Evolutionary conservation across 2,888 invertebrate species (phyloP), one percentile per base, ranked within the genome.

Genomic region (Nasonia oneida): DNA sequence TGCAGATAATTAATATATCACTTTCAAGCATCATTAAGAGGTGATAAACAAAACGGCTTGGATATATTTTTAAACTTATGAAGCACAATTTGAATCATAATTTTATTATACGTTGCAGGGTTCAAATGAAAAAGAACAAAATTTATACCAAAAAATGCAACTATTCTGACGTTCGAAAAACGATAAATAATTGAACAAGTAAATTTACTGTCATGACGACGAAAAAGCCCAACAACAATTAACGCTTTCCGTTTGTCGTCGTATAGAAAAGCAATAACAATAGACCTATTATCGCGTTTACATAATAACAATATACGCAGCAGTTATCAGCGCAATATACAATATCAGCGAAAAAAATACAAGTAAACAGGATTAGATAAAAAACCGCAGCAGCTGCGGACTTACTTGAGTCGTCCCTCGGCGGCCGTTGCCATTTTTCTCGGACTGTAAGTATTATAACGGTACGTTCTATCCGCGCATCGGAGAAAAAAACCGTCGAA

Each of bases 351-450:
- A 53, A 53, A 15, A 53, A 53, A 18, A 53, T 18, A 23, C 15
- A 23, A 14, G 18, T 12, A 14, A 64, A 77, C 23, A 37, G 14
- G 39, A 39, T 61, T 29, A 18, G 53, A 61, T 39, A 39, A 67
- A 47, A 47, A 15, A 1, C 6, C 39, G 53, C 23, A 64, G 18
- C 14, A 74, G 14, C 12, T 53, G 12, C 14, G 57, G 18, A 86
- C 87, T 88, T 85, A 90, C 89, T 87, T 89, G 18, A 90, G 88
- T 3, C 47, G 82, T 75, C 88, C 87, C 80, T 81, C 57, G 42
- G 77, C 42, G 39, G 79, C 76, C 29, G 42, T 74, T 47, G 88
- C 88, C 90, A 90, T 89, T 81, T 87, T 85, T 18, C 71, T 39
- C 39, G 33, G 39, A 39, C 39, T 39, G 18, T 47, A 12, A 15